Percentiles rank a stretch among this genome's conserved stretches.
phyloP scores from a whole-genome alignment of 2,797 vertebrate genomes.

The Holocentrus rufus region DNA sequence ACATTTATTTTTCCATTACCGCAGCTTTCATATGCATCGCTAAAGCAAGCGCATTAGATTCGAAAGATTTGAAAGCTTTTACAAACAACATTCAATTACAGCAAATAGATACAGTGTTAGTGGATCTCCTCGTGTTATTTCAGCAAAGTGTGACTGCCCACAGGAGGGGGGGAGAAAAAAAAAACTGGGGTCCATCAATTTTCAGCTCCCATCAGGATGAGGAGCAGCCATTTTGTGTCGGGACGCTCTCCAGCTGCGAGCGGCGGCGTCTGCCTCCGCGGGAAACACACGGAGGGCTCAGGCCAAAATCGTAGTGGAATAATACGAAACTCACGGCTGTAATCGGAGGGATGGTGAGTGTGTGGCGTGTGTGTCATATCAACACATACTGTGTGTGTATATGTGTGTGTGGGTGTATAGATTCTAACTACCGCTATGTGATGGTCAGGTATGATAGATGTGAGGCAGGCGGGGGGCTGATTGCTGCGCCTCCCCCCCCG shows the following conservation, averaged over 20 bases:
- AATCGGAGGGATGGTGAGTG: neutral
- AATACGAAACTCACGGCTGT: conserved; percentile 3
- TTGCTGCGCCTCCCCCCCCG: conserved; percentile 45
- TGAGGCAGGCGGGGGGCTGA: conserved; percentile 63
- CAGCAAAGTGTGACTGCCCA: conserved; percentile 7
- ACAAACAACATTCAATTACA: neutral
- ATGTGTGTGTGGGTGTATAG: conserved; percentile 43
- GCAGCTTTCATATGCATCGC: neutral
- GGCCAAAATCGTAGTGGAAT: neutral
- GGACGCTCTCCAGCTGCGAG: conserved; percentile 37
- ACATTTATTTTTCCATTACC: conserved; percentile 36
- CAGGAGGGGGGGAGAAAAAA: neutral
- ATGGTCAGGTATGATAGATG: conserved; percentile 64
- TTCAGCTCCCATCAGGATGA: conserved; percentile 19
- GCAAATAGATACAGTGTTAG: neutral
- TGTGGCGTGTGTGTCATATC: conserved; percentile 18
- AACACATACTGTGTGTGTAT: conserved; percentile 12
- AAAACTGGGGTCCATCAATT: conserved; percentile 14
- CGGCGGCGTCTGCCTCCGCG: neutral
- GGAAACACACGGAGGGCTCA: neutral
- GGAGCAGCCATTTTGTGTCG: conserved; percentile 34
- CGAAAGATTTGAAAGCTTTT: conserved; percentile 25
- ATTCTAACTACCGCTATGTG: conserved; percentile 30
- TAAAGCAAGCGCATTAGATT: neutral
- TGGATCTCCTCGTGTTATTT: neutral